Conservation (phyloP, 2,888 invertebrate genomes). For the Neoitamus cyanurus region DNA sequence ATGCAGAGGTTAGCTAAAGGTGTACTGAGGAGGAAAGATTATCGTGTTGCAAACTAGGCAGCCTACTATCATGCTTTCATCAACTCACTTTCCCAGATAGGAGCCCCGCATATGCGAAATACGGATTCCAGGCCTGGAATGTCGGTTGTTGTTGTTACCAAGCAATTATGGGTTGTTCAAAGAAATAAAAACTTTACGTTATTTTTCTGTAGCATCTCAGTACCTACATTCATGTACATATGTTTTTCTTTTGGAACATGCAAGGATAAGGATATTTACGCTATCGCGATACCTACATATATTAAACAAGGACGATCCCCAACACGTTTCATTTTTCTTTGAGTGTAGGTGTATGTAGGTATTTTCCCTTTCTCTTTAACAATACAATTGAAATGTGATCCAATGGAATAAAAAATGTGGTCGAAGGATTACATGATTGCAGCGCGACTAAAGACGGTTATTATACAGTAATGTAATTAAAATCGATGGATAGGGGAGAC, state of each 20-base stretch:
- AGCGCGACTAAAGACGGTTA: no score
- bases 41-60: background rate
- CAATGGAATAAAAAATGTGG: no score
- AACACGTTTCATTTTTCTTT: no score
- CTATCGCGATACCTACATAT: no score
- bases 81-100: conserved; percentile 59
- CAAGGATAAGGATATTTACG: background rate
- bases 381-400: no score
- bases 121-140: conserved; percentile 68
- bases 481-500: no score
- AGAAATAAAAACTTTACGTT: background rate
- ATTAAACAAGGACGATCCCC: no score
- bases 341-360: no score
- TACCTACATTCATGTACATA: background rate
- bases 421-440: no score
- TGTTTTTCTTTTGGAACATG: background rate
- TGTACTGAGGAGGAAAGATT: background rate
- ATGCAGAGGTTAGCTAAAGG: background rate
- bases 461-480: no score
- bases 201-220: background rate
- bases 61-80: background rate
- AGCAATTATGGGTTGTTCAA: background rate
- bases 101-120: conserved; percentile 69
- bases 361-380: no score
- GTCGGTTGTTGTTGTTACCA: conserved; percentile 46